Base-by-base conservation (phyloP, 2,888 invertebrate species). In the Adelphocoris suturalis region DNA sequence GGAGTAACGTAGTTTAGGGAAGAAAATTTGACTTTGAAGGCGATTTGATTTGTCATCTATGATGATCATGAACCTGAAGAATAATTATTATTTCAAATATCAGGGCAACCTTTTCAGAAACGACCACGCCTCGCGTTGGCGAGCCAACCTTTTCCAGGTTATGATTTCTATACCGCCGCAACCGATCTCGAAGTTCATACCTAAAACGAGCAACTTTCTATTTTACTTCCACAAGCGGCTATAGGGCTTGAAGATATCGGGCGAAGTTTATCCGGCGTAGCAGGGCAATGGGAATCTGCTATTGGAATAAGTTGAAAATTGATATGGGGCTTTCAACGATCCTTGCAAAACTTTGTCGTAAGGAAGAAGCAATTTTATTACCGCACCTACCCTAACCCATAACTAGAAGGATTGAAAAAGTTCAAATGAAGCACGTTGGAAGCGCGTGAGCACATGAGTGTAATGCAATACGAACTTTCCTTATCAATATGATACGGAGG, bases 131-230 rank as follows among this genome's bases (percentile, higher is more conserved):
- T 68, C 19, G 12, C 12, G n/a, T n/a, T n/a, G n/a, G n/a, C n/a
- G 23, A 23, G 19, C 68, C 68, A 9, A 61, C 61, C 68, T 68
- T 27, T 13, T 7, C 57, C 57, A 57, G 37, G 57, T 57, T 68
- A 68, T 23, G 68, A 68, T 23, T 68, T 27, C 68, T 23, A n/a
- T n/a, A 68, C 68, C 23, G 9, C 23, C 9, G 68, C 19, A 68
- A 68, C 68, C 68, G 19, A 68, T 23, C 27, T 23, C 23, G 19
- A 68, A 23, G 23, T 23, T 68, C 68, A 19, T 5, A 23, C 23
- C 68, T 68, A 27, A 68, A 68, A 68, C 68, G 68, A 68, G n/a
- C 57, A 57, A 68, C 68, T 68, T 68, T 68, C 68, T 68, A 68
- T 68, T 68, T 68, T 68, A 68, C 68, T 23, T 23, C 68, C 68